These are phyloP conservation scores for Cygnus buccinator DNA, from an alignment of 2,113 vertebrate species.

Conservation along the genomic window DNA sequence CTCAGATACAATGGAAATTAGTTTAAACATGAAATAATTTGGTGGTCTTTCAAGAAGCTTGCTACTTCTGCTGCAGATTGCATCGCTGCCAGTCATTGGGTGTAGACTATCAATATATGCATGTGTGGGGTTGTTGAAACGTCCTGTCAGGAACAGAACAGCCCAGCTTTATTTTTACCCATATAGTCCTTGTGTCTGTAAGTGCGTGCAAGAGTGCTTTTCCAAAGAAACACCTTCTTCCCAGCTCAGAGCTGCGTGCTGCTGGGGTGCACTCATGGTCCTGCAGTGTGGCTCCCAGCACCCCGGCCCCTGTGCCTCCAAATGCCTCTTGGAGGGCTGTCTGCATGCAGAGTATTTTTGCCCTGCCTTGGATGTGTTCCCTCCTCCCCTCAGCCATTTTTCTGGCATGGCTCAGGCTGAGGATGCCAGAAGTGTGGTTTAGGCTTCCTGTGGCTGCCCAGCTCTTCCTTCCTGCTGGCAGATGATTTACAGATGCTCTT, in stretches of 20 bases:
- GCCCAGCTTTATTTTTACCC: not conserved
- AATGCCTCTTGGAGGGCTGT: not conserved
- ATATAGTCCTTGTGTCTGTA: not conserved
- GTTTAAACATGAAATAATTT: not conserved
- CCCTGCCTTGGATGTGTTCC: not conserved
- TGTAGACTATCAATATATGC: not conserved
- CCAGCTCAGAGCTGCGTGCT: not conserved
- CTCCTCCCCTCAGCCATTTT: not conserved
- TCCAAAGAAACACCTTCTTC: not conserved
- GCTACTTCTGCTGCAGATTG: not conserved
- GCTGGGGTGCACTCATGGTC: rapidly evolving
- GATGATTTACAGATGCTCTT: constrained; percentile 8
- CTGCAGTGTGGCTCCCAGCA: not conserved
- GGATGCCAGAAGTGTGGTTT: not conserved
- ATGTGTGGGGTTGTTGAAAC: not conserved
- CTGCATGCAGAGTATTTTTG: not conserved
- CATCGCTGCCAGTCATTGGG: not conserved
- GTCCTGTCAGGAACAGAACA: not conserved
- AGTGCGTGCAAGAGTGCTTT: not conserved
- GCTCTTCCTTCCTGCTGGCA: not conserved
- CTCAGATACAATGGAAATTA: not conserved
- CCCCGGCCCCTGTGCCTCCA: not conserved
- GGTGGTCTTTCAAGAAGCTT: not conserved
- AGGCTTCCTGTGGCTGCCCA: not conserved
- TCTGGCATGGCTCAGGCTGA: not conserved